These are phyloP conservation scores for Siniperca obscura DNA, from an alignment of 2,797 vertebrate species.

Conservation along the genomic window DNA sequence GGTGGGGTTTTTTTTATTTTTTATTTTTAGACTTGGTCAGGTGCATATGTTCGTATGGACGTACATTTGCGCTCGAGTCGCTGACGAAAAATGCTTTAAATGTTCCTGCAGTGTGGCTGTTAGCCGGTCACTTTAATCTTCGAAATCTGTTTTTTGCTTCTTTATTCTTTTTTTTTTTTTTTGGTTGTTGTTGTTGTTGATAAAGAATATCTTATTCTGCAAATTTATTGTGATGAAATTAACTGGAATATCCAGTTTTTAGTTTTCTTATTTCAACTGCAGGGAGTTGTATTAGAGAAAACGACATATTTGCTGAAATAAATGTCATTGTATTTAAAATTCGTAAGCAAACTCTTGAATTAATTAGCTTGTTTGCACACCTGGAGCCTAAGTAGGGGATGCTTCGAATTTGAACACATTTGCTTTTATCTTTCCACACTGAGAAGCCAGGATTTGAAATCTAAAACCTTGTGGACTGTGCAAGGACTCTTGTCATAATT, in stretches of 20 bases:
- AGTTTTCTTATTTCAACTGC: background rate
- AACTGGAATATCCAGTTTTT: background rate
- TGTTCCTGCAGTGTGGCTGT: too few relatives aligned
- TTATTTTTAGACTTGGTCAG: background rate
- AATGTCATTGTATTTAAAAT: background rate
- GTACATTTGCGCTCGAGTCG: background rate
- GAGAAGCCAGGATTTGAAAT: background rate
- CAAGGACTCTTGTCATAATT: background rate
- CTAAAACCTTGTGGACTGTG: background rate
- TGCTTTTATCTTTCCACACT: background rate
- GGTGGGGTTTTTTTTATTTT: background rate
- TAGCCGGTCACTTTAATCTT: fast-evolving
- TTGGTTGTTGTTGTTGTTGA: too few relatives aligned
- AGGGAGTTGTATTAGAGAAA: background rate
- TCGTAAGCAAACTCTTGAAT: background rate
- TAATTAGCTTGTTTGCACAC: conserved; percentile 46
- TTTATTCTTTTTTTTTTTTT: too few relatives aligned
- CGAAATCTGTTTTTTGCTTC: background rate
- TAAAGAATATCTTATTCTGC: background rate
- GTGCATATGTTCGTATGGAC: background rate
- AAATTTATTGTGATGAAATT: background rate
- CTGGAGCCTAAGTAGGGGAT: conserved; percentile 9
- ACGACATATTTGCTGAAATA: too few relatives aligned
- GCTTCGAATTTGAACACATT: background rate
- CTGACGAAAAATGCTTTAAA: background rate